Percentiles rank a stretch among this genome's conserved stretches.
These are phyloP conservation scores for Trachops cirrhosus DNA, from an alignment of 2,797 vertebrate genomes.

Conservation along the genomic window DNA sequence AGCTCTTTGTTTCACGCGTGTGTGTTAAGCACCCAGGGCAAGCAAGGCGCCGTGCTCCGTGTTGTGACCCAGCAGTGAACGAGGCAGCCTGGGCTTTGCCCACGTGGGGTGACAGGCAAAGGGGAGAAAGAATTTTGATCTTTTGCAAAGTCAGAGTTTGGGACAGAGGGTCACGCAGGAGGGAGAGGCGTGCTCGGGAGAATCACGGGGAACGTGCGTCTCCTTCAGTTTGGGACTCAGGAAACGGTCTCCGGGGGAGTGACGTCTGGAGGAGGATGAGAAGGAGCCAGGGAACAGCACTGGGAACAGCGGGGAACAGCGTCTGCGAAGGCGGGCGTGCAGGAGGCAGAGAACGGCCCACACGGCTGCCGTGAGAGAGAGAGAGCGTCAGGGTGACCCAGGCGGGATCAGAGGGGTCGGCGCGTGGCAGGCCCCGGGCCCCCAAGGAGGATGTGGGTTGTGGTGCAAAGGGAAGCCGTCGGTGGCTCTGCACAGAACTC, in stretches of 20 bases:
- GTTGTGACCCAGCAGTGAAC: not conserved
- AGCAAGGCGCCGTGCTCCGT: not conserved
- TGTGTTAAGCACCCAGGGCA: not conserved
- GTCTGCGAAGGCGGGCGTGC: not conserved
- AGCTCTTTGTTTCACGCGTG: not conserved
- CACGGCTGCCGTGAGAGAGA: not conserved
- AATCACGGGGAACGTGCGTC: not conserved
- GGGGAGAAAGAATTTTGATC: not conserved
- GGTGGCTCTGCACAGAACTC: not conserved
- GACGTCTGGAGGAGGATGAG: not conserved
- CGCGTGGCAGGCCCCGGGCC: not conserved
- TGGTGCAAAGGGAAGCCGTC: not conserved
- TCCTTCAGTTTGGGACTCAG: not conserved
- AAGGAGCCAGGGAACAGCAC: not conserved
- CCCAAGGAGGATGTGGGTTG: not conserved
- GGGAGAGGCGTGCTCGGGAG: not conserved
- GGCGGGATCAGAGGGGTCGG: not conserved
- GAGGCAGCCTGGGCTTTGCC: not conserved
- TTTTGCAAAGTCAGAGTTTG: not conserved
- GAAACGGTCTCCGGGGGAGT: not conserved
- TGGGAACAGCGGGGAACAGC: not conserved
- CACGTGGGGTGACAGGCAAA: not conserved
- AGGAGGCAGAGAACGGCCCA: not conserved
- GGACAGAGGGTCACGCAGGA: not conserved
- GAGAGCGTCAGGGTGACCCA: not conserved